These are phyloP conservation scores for Lasioglossum calceatum DNA, from an alignment of 2,888 invertebrate genomes.

Conservation along the genomic window DNA sequence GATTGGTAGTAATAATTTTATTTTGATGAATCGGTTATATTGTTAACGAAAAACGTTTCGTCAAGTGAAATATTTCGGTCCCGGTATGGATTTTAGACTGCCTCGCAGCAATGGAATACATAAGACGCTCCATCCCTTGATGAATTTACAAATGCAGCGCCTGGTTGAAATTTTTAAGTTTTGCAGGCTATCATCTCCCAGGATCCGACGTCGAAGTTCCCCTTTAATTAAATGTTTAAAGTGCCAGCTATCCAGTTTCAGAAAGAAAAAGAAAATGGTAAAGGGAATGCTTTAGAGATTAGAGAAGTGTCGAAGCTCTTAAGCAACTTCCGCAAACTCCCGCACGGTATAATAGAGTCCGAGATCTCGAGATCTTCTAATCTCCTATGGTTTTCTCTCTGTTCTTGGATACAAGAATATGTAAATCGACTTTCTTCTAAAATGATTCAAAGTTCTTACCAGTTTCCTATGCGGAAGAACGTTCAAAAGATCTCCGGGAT, in stretches of 20 bases:
- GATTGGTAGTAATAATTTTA: background rate
- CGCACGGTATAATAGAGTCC: background rate
- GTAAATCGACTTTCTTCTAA: background rate
- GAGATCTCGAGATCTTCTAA: constrained; percentile 1
- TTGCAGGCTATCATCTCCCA: background rate
- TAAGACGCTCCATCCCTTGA: background rate
- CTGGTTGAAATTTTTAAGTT: background rate
- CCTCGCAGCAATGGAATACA: background rate
- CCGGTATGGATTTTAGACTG: background rate
- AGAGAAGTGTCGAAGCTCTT: background rate
- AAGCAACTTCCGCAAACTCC: background rate
- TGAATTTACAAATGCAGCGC: background rate
- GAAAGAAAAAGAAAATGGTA: background rate
- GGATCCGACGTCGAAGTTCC: background rate
- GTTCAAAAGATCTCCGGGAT: background rate
- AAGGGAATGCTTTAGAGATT: background rate
- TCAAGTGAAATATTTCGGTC: background rate
- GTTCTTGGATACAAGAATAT: background rate
- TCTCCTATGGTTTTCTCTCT: background rate
- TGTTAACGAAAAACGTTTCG: background rate
- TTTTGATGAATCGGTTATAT: background rate
- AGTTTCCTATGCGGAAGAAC: background rate
- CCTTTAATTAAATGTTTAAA: background rate
- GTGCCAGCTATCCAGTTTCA: background rate
- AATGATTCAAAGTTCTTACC: background rate